Conservation (phyloP, 2,113 vertebrate genomes). For the Grantiella picta region DNA sequence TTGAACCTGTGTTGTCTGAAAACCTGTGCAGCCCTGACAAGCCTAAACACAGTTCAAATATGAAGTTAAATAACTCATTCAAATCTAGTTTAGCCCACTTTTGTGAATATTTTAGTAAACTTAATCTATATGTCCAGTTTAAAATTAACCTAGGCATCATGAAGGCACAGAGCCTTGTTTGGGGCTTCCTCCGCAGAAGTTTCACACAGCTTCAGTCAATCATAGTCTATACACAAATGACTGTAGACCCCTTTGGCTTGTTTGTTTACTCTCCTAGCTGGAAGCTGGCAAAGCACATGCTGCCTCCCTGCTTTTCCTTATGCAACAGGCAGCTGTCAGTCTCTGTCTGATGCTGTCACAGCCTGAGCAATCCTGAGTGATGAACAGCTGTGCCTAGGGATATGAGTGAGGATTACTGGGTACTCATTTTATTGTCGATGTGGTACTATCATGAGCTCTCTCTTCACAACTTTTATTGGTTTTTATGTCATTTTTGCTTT, state of each 20-base stretch:
- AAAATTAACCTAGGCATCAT: not conserved
- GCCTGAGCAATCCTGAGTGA: slow-evolving; percentile 8
- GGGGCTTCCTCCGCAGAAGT: not conserved
- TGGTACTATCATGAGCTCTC: not conserved
- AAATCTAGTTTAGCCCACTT: not conserved
- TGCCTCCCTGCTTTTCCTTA: not conserved
- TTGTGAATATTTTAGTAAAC: not conserved
- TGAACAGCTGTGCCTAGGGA: not conserved
- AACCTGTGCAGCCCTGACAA: not conserved
- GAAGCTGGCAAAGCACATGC: not conserved
- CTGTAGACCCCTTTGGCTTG: not conserved
- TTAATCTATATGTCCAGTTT: not conserved
- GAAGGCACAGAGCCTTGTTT: not conserved
- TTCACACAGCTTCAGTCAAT: not conserved
- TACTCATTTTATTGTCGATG: not conserved
- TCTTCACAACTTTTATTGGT: not conserved
- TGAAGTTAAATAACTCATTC: not conserved
- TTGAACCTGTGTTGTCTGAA: not conserved
- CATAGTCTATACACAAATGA: not conserved
- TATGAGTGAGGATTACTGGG: not conserved
- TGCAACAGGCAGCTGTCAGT: slow-evolving; percentile 14
- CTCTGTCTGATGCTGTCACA: slow-evolving; percentile 12
- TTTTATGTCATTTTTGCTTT: not conserved
- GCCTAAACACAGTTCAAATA: not conserved
- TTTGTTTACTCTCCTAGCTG: not conserved